phyloP scores from a whole-genome alignment of 2,888 invertebrate species.

The Norana najaformis region DNA sequence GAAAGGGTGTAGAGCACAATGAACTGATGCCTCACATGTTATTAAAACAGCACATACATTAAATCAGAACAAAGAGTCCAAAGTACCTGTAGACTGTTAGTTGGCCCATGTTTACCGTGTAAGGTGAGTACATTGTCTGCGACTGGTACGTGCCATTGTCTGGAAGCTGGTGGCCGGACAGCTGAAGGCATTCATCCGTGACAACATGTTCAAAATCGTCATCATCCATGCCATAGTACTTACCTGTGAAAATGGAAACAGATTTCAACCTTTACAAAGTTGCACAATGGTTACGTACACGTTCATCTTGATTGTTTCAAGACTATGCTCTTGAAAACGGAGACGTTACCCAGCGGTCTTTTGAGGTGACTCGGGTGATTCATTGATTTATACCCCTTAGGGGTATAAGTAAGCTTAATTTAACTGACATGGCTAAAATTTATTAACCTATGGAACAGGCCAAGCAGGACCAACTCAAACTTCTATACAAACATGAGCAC shows the following conservation, averaged over 20 bases:
- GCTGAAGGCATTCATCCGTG: constrained; percentile 61
- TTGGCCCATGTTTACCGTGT: constrained; percentile 69
- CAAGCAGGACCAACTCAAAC: no score
- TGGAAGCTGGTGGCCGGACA: constrained; percentile 50
- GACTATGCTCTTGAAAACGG: background rate
- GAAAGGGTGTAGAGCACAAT: no score
- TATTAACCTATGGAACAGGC: no score
- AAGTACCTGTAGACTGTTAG: constrained; percentile 70
- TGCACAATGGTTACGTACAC: constrained; percentile 43
- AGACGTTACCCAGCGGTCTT: background rate
- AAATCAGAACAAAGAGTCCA: background rate
- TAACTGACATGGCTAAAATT: no score
- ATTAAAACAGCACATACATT: no score
- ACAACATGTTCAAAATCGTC: constrained; percentile 63
- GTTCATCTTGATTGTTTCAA: background rate
- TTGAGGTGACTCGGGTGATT: background rate
- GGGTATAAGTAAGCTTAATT: no score
- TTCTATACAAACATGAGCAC: no score
- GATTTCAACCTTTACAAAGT: background rate
- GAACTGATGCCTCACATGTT: no score
- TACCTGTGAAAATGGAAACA: constrained; percentile 52
- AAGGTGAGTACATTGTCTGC: constrained; percentile 60
- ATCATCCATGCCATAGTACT: constrained; percentile 64
- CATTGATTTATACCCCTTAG: no score
- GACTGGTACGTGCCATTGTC: constrained; percentile 51